A percentile compares a stretch with the other conserved stretches of the same genome.
These are phyloP conservation scores for Leptodirus hochenwartii DNA, from an alignment of 2,888 invertebrate species.

Conservation along the genomic window DNA sequence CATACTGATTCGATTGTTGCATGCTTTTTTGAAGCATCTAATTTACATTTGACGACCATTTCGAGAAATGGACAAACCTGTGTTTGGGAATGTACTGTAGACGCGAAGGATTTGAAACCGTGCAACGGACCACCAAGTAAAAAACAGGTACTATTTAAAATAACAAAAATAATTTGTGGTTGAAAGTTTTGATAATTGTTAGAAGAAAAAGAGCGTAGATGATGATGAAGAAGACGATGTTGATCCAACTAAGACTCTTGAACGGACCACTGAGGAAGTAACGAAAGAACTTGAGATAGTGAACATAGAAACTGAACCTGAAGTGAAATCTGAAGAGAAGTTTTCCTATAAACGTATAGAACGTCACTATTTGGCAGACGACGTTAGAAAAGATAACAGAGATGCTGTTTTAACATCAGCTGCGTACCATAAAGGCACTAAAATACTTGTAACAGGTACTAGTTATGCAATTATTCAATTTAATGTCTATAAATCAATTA, in stretches of 20 bases:
- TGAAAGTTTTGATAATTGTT: neutral
- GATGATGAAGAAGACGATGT: conserved; percentile 54
- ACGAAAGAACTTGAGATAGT: conserved; percentile 26
- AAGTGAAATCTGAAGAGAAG: conserved; percentile 25
- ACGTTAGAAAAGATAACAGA: conserved; percentile 40
- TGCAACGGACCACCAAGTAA: conserved; percentile 30
- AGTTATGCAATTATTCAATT: conserved; percentile 1
- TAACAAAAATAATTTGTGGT: conserved; percentile 14
- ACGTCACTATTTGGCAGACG: conserved; percentile 58
- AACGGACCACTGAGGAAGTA: conserved; percentile 23
- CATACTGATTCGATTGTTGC: conserved; percentile 73
- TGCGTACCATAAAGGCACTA: conserved; percentile 62
- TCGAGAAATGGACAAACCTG: conserved; percentile 70
- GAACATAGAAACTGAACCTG: conserved; percentile 24
- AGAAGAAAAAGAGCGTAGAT: conserved; percentile 10
- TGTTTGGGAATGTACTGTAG: conserved; percentile 71
- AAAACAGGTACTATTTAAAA: conserved; percentile 20
- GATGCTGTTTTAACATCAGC: conserved; percentile 57
- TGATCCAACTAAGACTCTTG: conserved; percentile 36
- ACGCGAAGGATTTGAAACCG: conserved; percentile 45
- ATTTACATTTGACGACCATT: conserved; percentile 68
- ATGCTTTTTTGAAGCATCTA: conserved; percentile 74
- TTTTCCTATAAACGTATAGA: conserved; percentile 50
- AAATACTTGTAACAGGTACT: conserved; percentile 61
- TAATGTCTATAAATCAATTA: too few species aligned